Conservation (phyloP, 2,888 invertebrate genomes). For the Pristionchus arcanus region DNA sequence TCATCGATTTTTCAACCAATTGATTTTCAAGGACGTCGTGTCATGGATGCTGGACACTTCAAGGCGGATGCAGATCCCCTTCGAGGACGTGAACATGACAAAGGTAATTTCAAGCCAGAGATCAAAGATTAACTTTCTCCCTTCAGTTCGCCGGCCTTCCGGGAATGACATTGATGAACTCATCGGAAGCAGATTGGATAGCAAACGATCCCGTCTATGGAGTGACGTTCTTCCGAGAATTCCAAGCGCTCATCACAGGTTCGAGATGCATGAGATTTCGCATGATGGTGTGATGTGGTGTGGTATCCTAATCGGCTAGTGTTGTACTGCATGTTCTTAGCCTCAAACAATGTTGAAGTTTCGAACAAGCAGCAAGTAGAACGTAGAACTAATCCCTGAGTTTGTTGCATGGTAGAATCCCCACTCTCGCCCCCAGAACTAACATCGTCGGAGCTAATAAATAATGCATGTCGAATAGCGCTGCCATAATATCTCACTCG, state of each 20-base stretch:
- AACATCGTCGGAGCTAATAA: slow-evolving; percentile 1
- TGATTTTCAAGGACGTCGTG: slow-evolving; percentile 74
- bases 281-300: neutral
- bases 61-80: slow-evolving; percentile 73
- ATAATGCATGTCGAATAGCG: neutral
- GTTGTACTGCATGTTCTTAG: neutral
- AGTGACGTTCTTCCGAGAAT: slow-evolving; percentile 74
- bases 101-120: slow-evolving; percentile 55
- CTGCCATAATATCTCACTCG: neutral
- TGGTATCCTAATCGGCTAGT: too few relatives aligned
- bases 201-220: slow-evolving; percentile 76
- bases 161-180: slow-evolving; percentile 72
- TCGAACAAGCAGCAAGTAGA: neutral
- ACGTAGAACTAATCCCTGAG: neutral
- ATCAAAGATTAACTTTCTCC: neutral
- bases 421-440: neutral
- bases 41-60: slow-evolving; percentile 78
- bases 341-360: neutral
- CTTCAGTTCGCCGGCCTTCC: slow-evolving; percentile 73
- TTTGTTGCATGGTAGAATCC: slow-evolving; percentile 53
- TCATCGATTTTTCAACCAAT: slow-evolving; percentile 66
- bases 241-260: slow-evolving; percentile 57
- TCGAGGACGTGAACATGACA: slow-evolving; percentile 76
- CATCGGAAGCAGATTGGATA: slow-evolving; percentile 75
- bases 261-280: neutral